A percentile compares a stretch with the other conserved stretches of the same genome.
These are phyloP conservation scores for Cheumatopsyche charites DNA, from an alignment of 1,140 invertebrate genomes.

Conservation along the genomic window DNA sequence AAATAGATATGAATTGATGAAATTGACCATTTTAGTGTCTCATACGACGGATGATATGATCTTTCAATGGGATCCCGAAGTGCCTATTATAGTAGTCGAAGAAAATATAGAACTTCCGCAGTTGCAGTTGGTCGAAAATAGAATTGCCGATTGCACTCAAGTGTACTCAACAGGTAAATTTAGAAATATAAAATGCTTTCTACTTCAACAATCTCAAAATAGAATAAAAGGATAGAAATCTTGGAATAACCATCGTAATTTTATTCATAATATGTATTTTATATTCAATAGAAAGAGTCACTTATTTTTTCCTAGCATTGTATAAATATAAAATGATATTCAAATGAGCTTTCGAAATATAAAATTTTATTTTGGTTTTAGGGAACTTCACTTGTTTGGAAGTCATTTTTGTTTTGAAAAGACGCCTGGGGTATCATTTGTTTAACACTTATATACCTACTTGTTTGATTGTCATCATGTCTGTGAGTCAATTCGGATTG, in stretches of 20 bases:
- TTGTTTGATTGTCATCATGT: conserved; percentile 88
- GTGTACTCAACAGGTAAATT: conserved; percentile 79
- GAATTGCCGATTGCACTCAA: conserved; percentile 87
- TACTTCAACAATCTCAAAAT: no score
- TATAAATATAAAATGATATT: no score
- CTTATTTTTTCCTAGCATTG: no score
- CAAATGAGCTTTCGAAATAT: no score
- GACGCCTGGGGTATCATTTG: conserved; percentile 83
- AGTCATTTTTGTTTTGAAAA: conserved; percentile 83
- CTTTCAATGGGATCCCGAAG: conserved; percentile 88
- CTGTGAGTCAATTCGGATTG: conserved; percentile 63
- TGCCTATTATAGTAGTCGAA: conserved; percentile 82
- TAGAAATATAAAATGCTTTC: background rate
- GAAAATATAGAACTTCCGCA: conserved; percentile 88
- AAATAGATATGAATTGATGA: no score
- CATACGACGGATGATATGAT: conserved; percentile 90
- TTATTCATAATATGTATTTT: no score
- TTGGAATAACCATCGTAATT: no score
- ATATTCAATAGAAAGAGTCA: no score
- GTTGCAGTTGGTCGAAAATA: conserved; percentile 81
- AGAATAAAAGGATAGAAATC: no score
- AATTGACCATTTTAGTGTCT: conserved; percentile 69
- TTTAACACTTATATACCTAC: conserved; percentile 90
- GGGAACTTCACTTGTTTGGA: conserved; percentile 90
- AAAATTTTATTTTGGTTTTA: conserved; percentile 54